phyloP scores from a whole-genome alignment of 2,113 vertebrate species.

The Pelecanus crispus region DNA sequence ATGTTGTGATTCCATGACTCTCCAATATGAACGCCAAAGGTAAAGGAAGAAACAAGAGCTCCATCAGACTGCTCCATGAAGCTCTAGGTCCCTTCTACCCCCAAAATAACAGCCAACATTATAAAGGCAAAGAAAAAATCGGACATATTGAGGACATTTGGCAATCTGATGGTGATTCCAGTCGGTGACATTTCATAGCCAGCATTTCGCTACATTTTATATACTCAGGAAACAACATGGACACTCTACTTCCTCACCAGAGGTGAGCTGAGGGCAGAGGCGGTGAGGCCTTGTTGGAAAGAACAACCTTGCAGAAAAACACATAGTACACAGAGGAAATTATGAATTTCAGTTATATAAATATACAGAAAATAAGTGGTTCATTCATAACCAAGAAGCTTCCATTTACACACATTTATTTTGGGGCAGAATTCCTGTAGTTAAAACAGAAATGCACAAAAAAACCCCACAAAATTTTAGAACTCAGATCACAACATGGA shows the following conservation, averaged over 20 bases:
- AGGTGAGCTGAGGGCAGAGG: background rate
- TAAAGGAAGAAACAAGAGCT: background rate
- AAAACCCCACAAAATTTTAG: background rate
- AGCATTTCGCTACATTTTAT: background rate
- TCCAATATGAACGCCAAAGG: background rate
- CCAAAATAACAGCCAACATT: background rate
- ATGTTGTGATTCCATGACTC: fast-evolving
- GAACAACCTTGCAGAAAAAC: background rate
- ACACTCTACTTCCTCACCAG: background rate
- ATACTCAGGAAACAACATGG: background rate
- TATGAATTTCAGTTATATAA: background rate
- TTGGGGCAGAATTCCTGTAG: background rate
- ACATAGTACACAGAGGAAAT: background rate
- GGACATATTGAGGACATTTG: background rate
- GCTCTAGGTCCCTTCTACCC: background rate
- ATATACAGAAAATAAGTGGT: background rate
- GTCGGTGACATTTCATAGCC: background rate
- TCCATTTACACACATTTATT: background rate
- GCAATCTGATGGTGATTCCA: background rate
- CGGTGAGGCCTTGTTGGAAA: background rate
- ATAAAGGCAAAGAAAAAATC: background rate
- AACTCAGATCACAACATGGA: background rate
- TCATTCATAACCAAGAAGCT: background rate
- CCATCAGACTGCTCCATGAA: background rate
- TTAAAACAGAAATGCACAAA: background rate